Evolutionary conservation across 2,888 invertebrate species (phyloP).

Genomic region (Thecocarcelia acutangulata): DNA sequence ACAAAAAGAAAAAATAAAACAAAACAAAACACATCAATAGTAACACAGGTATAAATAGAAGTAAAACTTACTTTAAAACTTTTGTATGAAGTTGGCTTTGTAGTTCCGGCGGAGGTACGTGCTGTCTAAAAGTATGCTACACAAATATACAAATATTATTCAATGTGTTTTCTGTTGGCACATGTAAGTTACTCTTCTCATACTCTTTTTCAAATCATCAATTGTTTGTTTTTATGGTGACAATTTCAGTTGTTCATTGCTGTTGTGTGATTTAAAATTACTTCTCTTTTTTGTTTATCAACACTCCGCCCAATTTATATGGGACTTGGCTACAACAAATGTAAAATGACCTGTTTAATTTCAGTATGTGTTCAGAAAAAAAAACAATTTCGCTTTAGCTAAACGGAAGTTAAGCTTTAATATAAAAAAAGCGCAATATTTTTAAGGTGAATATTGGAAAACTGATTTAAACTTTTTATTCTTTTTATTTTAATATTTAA

Average conservation of each 20-base stretch:
- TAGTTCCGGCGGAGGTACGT: constrained; percentile 57
- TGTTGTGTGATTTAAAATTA: background rate
- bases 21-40: no score
- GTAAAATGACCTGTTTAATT: no score
- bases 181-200: background rate
- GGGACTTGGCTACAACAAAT: no score
- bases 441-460: no score
- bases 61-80: constrained; percentile 50
- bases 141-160: constrained; percentile 24
- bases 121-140: constrained; percentile 24
- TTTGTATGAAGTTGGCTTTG: constrained; percentile 46
- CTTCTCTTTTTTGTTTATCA: background rate
- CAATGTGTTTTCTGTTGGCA: background rate
- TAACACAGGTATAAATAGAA: background rate
- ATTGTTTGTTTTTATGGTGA: constrained; percentile 1
- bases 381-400: no score
- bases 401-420: no score
- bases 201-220: constrained; percentile 15
- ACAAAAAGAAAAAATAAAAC: no score
- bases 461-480: no score
- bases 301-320: background rate
- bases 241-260: background rate
- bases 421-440: no score
- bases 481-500: background rate
- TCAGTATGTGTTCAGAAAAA: no score